Evolutionary conservation across 2,797 vertebrate species (phyloP).

Genomic region (Anguilla obscura): DNA sequence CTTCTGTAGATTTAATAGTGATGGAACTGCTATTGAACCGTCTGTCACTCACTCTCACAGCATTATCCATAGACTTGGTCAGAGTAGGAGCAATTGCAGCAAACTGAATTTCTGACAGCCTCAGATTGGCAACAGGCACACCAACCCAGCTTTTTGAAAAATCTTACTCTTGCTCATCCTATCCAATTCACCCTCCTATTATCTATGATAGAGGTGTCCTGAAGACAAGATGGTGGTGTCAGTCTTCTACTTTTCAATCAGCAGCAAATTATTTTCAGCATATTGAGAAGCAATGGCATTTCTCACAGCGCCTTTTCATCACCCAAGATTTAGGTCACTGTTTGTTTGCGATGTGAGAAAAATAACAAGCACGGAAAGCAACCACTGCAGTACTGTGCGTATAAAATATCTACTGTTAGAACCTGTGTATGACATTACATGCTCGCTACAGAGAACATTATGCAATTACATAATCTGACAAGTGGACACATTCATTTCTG

Average conservation of each 20-base stretch:
- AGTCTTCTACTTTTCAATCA: slow-evolving; percentile 16
- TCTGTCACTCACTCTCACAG: neutral
- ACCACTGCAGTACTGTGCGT: neutral
- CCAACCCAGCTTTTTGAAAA: neutral
- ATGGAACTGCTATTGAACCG: neutral
- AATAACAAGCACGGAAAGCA: neutral
- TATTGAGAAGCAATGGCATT: neutral
- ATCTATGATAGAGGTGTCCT: neutral
- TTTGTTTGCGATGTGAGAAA: neutral
- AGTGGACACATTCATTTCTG: neutral
- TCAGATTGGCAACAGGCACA: neutral
- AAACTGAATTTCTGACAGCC: slow-evolving; percentile 12
- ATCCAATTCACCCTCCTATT: neutral
- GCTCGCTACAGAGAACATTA: neutral
- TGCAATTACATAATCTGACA: neutral
- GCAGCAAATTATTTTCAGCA: neutral
- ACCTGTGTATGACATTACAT: neutral
- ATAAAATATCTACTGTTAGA: neutral
- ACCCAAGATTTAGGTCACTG: neutral
- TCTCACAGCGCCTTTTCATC: neutral
- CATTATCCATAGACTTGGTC: neutral
- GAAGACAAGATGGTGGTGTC: neutral
- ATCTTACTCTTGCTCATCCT: neutral
- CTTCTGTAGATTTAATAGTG: neutral
- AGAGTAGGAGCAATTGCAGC: slow-evolving; percentile 13